Evolutionary conservation across 2,888 invertebrate species (phyloP).

Genomic region (Megalurothrips usitatus): DNA sequence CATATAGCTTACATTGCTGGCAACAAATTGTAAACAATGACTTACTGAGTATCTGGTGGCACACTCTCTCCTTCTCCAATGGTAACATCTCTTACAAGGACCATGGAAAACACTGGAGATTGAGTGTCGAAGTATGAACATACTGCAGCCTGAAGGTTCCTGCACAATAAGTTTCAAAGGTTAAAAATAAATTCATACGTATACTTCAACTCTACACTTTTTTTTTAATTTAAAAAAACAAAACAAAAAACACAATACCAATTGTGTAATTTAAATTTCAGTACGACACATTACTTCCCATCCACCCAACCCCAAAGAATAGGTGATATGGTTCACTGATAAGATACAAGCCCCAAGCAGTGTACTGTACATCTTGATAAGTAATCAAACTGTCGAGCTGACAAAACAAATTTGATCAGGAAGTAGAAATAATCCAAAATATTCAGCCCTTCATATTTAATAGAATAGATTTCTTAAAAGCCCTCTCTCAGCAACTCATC

Average conservation of each 20-base stretch:
- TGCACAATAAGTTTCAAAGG: slow-evolving; percentile 48
- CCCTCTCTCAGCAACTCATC: too few relatives aligned
- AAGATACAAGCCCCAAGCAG: background rate
- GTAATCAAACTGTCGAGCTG: too few relatives aligned
- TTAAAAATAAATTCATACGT: slow-evolving; percentile 29
- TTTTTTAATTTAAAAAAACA: too few relatives aligned
- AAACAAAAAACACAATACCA: too few relatives aligned
- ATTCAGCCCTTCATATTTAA: too few relatives aligned
- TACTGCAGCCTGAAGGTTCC: slow-evolving; percentile 95
- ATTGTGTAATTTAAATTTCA: too few relatives aligned
- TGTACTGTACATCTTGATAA: background rate
- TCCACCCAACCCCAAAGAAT: too few relatives aligned
- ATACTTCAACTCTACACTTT: background rate
- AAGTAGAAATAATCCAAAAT: too few relatives aligned
- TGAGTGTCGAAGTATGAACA: slow-evolving; percentile 92
- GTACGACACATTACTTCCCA: too few relatives aligned
- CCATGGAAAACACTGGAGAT: slow-evolving; percentile 69
- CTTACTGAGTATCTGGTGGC: slow-evolving; percentile 59
- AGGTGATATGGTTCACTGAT: background rate
- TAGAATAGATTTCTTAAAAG: too few relatives aligned
- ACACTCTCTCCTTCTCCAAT: slow-evolving; percentile 73
- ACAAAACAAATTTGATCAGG: too few relatives aligned
- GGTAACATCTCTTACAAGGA: slow-evolving; percentile 66
- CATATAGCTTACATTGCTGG: background rate
- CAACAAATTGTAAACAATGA: slow-evolving; percentile 24